Evolutionary conservation across 35 echinoderm and acorn worm species (phyloP).

Genomic region (Chiridota heheva): DNA sequence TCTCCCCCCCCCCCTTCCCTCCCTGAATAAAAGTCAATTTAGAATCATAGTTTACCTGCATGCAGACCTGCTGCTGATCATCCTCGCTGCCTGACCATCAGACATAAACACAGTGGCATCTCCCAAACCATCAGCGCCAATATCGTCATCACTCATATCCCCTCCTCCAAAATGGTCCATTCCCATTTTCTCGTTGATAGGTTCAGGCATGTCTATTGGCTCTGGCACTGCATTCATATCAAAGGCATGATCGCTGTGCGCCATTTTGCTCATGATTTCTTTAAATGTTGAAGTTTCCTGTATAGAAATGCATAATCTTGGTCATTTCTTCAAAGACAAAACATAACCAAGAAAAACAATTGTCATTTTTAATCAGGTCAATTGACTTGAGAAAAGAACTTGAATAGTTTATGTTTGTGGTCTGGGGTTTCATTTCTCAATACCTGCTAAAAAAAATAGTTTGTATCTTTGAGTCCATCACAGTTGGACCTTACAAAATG

Average conservation of each 20-base stretch:
- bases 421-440: too few species aligned
- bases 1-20: neutral
- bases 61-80: conserved; percentile 51
- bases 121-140: conserved; percentile 22
- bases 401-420: too few species aligned
- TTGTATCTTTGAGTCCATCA: too few species aligned
- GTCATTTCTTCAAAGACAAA: too few species aligned
- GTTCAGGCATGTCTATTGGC: conserved; percentile 62
- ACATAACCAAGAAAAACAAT: too few species aligned
- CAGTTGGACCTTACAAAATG: too few species aligned
- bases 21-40: neutral
- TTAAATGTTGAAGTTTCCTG: too few species aligned
- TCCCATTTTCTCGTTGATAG: conserved; percentile 1
- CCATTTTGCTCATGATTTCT: conserved; percentile 50
- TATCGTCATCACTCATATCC: conserved; percentile 58
- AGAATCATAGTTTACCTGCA: conserved; percentile 18
- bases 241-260: conserved; percentile 76
- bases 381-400: too few species aligned
- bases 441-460: too few species aligned
- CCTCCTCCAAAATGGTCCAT: conserved; percentile 48
- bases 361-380: too few species aligned
- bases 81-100: conserved; percentile 63
- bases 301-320: too few species aligned
- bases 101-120: conserved; percentile 64
- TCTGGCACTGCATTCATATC: conserved; percentile 85